Conservation (phyloP, 2,888 invertebrate species). For the Trichacis sp. region DNA sequence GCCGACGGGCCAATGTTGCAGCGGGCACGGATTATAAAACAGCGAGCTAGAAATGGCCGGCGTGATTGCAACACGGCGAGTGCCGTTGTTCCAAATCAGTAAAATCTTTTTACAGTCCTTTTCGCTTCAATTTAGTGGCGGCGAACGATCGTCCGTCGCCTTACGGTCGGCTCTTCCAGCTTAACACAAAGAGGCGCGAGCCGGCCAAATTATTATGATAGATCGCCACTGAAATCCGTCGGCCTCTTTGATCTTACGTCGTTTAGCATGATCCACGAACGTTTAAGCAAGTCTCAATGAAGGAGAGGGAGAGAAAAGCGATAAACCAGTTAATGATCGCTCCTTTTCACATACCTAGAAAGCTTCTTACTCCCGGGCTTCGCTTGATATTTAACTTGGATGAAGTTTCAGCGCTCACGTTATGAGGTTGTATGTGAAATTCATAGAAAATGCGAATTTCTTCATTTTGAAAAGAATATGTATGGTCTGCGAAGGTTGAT, state of each 20-base stretch:
- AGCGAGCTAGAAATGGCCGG: slow-evolving; percentile 38
- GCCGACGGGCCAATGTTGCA: slow-evolving; percentile 35
- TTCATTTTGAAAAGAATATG: too few species aligned
- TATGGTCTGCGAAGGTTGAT: too few species aligned
- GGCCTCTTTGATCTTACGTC: slow-evolving; percentile 66
- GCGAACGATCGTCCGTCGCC: slow-evolving; percentile 34
- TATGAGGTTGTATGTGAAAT: too few species aligned
- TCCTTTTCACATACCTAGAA: slow-evolving; percentile 40
- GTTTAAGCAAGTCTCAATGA: slow-evolving; percentile 56
- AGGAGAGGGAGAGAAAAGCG: slow-evolving; percentile 16
- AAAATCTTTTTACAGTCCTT: slow-evolving; percentile 63
- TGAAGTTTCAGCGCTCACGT: too few species aligned
- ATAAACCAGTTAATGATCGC: slow-evolving; percentile 43
- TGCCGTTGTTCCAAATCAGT: slow-evolving; percentile 52
- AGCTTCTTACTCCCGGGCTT: slow-evolving; percentile 14
- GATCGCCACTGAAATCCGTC: slow-evolving; percentile 68
- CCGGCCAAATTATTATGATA: slow-evolving; percentile 69
- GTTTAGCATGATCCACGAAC: slow-evolving; percentile 68
- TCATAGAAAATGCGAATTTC: too few species aligned
- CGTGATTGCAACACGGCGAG: slow-evolving; percentile 46
- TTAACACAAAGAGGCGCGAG: slow-evolving; percentile 68
- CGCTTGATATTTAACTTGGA: not conserved
- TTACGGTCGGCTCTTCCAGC: slow-evolving; percentile 63
- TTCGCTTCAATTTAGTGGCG: slow-evolving; percentile 60
- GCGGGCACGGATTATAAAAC: slow-evolving; percentile 33